Percentiles rank a stretch among this genome's conserved stretches.
Evolutionary conservation across 1,140 invertebrate genomes (phyloP).

Genomic region (Euschistus heros): DNA sequence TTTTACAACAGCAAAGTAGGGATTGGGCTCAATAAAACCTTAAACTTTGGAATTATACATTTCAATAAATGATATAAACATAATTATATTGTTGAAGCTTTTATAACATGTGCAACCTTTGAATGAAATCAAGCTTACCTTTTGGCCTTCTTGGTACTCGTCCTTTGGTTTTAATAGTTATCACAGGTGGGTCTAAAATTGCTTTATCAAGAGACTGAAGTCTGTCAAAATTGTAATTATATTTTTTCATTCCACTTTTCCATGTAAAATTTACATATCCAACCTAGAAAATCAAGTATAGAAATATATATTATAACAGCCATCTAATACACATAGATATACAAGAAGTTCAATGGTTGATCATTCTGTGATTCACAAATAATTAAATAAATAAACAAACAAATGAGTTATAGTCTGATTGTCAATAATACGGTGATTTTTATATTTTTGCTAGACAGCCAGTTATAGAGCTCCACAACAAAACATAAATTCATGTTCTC

Average conservation of each 20-base stretch:
- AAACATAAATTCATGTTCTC: too few species aligned
- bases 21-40: too few species aligned
- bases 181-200: conserved; percentile 70
- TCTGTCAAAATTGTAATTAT: conserved; percentile 77
- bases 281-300: conserved; percentile 33
- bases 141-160: conserved; percentile 72
- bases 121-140: conserved; percentile 41
- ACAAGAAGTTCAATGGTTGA: background rate
- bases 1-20: too few species aligned
- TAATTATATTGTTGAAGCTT: too few species aligned
- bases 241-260: conserved; percentile 71
- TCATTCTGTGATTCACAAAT: background rate
- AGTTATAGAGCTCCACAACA: too few species aligned
- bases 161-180: conserved; percentile 74
- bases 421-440: too few species aligned
- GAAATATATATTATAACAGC: background rate
- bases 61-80: too few species aligned
- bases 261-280: conserved; percentile 83
- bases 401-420: too few species aligned
- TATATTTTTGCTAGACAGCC: too few species aligned
- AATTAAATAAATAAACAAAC: too few species aligned
- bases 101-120: too few species aligned
- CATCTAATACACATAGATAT: background rate
- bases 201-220: conserved; percentile 72
- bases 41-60: too few species aligned